phyloP scores from a whole-genome alignment of 2,888 invertebrate genomes.

The Ectemnius cavifrons region DNA sequence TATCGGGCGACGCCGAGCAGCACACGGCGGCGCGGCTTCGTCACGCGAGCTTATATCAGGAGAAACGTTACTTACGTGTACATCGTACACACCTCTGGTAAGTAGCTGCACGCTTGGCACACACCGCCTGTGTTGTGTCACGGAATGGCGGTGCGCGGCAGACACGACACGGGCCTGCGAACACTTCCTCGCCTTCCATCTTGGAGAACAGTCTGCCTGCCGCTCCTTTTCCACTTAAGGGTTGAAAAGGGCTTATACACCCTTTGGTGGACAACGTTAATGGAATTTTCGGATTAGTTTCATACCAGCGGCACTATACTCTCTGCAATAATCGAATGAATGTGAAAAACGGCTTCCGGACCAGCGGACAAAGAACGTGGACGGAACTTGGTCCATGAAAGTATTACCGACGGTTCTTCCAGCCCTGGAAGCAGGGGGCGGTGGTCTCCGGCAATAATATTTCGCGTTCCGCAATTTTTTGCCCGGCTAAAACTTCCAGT shows the following conservation, averaged over 20 bases:
- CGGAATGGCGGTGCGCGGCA: background rate
- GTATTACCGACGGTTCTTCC: slow-evolving; percentile 45
- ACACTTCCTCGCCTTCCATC: slow-evolving; percentile 3
- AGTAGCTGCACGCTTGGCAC: no score
- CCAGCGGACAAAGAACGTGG: slow-evolving; percentile 21
- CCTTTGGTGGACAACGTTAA: no score
- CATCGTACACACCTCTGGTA: slow-evolving; percentile 12
- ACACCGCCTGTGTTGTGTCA: background rate
- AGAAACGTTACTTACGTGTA: slow-evolving; percentile 50
- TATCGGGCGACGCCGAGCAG: slow-evolving; percentile 38
- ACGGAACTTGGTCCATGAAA: slow-evolving; percentile 20
- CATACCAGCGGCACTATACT: no score
- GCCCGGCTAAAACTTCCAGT: slow-evolving; percentile 63
- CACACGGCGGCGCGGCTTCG: slow-evolving; percentile 23
- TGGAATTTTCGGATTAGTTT: no score
- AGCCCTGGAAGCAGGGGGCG: slow-evolving; percentile 20
- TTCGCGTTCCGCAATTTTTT: slow-evolving; percentile 68
- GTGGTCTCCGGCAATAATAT: slow-evolving; percentile 64
- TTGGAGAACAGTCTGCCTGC: background rate
- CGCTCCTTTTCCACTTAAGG: background rate
- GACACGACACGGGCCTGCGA: background rate
- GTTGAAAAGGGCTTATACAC: no score
- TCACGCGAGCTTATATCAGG: slow-evolving; percentile 52
- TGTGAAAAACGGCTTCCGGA: slow-evolving; percentile 38
- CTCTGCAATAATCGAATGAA: background rate